Percentiles rank a stretch among this genome's conserved stretches.
Evolutionary conservation across 2,113 vertebrate species (phyloP).

Genomic region (Cariama cristata): DNA sequence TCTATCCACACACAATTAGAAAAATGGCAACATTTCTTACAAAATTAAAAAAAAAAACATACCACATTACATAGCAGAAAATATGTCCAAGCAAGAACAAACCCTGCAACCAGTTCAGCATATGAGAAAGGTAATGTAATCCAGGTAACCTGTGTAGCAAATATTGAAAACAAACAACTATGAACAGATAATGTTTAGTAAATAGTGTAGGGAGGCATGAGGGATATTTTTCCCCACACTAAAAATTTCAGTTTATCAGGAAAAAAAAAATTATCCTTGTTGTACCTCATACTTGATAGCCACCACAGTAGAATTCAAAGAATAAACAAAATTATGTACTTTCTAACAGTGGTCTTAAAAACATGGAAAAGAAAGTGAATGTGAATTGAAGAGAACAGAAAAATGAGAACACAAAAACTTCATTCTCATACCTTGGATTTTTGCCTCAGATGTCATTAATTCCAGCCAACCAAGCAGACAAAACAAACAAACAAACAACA

Average conservation of each 20-base stretch:
- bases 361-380: neutral
- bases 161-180: neutral
- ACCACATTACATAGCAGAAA: neutral
- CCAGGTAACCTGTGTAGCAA: neutral
- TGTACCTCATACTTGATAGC: neutral
- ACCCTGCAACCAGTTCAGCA: neutral
- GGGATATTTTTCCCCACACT: no score
- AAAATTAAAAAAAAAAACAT: neutral
- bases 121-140: neutral
- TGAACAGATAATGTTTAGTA: neutral
- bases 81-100: neutral
- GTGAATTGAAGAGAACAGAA: neutral
- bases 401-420: neutral
- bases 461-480: neutral
- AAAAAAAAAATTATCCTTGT: neutral
- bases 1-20: neutral
- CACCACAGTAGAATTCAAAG: neutral
- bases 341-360: neutral
- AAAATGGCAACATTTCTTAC: neutral
- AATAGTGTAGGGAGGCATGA: neutral
- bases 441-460: neutral
- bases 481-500: neutral
- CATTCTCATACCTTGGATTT: neutral
- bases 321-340: neutral
- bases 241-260: neutral